phyloP scores from a whole-genome alignment of 2,888 invertebrate species.

The Helleia helle region DNA sequence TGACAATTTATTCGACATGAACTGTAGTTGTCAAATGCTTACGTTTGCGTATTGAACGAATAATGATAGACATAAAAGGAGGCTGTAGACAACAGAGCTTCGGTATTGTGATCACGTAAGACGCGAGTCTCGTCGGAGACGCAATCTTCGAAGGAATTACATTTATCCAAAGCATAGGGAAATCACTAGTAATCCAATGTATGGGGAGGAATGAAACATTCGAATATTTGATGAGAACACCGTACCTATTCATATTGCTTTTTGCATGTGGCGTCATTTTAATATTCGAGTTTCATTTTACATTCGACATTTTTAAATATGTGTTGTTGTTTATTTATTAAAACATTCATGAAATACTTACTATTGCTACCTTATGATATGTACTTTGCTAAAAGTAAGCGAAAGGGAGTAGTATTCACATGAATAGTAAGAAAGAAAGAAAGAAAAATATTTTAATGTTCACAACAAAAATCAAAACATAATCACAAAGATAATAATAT shows the following conservation, averaged over 20 bases:
- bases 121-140: conserved; percentile 48
- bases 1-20: conserved; percentile 64
- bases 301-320: no score
- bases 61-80: conserved; percentile 61
- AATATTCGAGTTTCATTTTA: no score
- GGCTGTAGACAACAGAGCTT: conserved; percentile 49
- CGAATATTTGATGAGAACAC: conserved; percentile 25
- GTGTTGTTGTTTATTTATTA: no score
- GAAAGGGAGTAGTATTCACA: no score
- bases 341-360: no score
- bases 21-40: conserved; percentile 70
- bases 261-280: conserved; percentile 10
- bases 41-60: conserved; percentile 61
- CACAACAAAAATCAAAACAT: no score
- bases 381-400: no score
- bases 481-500: no score
- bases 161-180: conserved; percentile 61
- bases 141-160: conserved; percentile 67
- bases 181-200: conserved; percentile 66
- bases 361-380: no score
- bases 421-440: no score
- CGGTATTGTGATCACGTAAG: conserved; percentile 64
- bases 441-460: no score
- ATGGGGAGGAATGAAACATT: conserved; percentile 26
- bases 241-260: conserved; percentile 41